phyloP scores from a whole-genome alignment of 2,888 invertebrate genomes.

The Acanthacorydalis orientalis region DNA sequence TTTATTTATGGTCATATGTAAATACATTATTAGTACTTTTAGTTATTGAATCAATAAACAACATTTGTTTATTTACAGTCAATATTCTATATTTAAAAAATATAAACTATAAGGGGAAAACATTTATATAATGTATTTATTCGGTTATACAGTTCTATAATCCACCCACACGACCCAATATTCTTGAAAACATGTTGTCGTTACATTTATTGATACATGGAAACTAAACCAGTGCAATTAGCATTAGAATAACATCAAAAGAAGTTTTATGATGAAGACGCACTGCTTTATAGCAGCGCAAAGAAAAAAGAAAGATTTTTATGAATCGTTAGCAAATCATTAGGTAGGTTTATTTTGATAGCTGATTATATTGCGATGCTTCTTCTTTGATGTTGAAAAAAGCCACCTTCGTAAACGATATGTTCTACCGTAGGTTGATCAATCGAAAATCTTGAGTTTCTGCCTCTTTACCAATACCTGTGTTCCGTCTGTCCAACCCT shows the following conservation, averaged over 20 bases:
- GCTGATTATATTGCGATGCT: neutral
- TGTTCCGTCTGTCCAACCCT: too few species aligned
- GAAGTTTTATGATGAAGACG: neutral
- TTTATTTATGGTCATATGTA: too few species aligned
- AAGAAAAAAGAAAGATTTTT: constrained; percentile 11
- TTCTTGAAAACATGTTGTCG: constrained; percentile 98
- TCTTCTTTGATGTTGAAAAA: neutral
- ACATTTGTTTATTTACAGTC: too few species aligned
- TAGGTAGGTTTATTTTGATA: constrained; percentile 13
- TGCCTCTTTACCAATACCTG: too few species aligned
- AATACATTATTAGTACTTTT: too few species aligned
- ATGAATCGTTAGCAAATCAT: constrained; percentile 25
- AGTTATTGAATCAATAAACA: too few species aligned
- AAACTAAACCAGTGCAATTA: constrained; percentile 1
- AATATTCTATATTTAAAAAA: too few species aligned
- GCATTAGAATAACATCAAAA: constrained; percentile 1
- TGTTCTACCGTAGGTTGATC: too few species aligned
- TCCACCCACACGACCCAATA: constrained; percentile 39
- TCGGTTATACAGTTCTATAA: too few species aligned
- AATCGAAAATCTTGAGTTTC: too few species aligned
- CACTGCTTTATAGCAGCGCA: neutral
- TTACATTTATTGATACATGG: constrained; percentile 48
- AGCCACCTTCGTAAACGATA: neutral
- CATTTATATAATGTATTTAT: too few species aligned
- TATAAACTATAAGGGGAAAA: too few species aligned